Evolutionary conservation across 2,888 invertebrate species (phyloP).

Genomic region (Stenichneumon culpator): DNA sequence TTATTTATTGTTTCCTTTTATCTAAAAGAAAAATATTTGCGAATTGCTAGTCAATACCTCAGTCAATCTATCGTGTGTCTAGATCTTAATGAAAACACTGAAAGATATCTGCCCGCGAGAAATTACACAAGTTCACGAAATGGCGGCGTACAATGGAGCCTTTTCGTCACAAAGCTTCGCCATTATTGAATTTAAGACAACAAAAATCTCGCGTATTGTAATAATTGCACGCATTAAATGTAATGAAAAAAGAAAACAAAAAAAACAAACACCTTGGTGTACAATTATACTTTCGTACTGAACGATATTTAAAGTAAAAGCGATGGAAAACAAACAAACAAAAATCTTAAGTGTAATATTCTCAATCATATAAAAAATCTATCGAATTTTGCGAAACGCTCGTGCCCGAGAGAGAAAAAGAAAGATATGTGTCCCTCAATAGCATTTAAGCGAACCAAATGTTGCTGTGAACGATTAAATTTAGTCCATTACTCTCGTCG

Average conservation of each 20-base stretch:
- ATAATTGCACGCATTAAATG: slow-evolving; percentile 49
- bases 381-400: slow-evolving; percentile 75
- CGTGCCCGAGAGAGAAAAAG: slow-evolving; percentile 38
- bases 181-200: background rate
- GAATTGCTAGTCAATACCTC: slow-evolving; percentile 58
- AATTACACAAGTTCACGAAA: slow-evolving; percentile 26
- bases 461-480: slow-evolving; percentile 64
- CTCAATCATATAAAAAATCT: slow-evolving; percentile 73
- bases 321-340: slow-evolving; percentile 14
- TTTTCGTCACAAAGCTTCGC: slow-evolving; percentile 24
- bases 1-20: slow-evolving; percentile 35
- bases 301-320: slow-evolving; percentile 63
- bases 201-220: slow-evolving; percentile 2
- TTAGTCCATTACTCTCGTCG: slow-evolving; percentile 58
- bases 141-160: slow-evolving; percentile 10
- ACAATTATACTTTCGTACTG: slow-evolving; percentile 82
- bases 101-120: slow-evolving; percentile 1
- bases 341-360: slow-evolving; percentile 77
- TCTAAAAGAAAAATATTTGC: slow-evolving; percentile 22
- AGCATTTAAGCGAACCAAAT: slow-evolving; percentile 75
- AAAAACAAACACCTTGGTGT: slow-evolving; percentile 62
- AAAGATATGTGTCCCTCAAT: slow-evolving; percentile 61
- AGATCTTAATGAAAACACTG: slow-evolving; percentile 7
- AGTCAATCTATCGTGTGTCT: slow-evolving; percentile 53
- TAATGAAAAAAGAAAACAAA: slow-evolving; percentile 31